Evolutionary conservation across 2,888 invertebrate genomes (phyloP), one percentile per base, ranked within the genome.

Genomic region (Fabriciana adippe): DNA sequence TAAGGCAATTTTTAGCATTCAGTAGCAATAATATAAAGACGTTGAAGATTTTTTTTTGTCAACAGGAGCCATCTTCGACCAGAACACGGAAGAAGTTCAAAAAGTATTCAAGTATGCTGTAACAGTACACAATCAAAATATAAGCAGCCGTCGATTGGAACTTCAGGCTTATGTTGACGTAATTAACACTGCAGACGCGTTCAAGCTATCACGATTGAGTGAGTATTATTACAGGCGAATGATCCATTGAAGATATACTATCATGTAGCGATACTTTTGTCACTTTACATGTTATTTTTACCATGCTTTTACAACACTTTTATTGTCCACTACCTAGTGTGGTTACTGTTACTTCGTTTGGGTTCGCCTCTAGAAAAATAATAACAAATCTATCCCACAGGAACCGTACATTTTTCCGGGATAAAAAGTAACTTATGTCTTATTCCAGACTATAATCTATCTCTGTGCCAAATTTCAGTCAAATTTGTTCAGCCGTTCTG

Each of bases 41-140:
- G 14, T 55, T 72, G 60, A 68, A 71, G n/a, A 45, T 41, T 16
- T 16, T 6, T 35, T 54, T 68, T 74, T 64, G 68, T 70, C 67
- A 48, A 8, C 93, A 98, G 98, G 98, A 80, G 97, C 97, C 64
- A 97, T 98, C 79, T 98, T 98, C 85, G 97, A 97, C 80, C 97
- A 97, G 84, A 97, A 97, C 69, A 97, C 97, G 0, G 97, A 97
- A 83, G 97, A 98, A 85, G 97, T 97, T 68, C 97, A 97, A 88
- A 96, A 97, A 72, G 98, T 97, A n/a, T 98, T 98, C 89, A 97
- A 96, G 82, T 97, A 96, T 84, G 97, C 97, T 6, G 95, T 97
- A 95, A 94, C 95, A 60, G 95, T 95, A 78, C 97, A 97, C 86
- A 97, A 97, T 84, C 95, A 97, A 83, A 97, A 97, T 82, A 85